Conservation (phyloP, 2,888 invertebrate species). For the Clistopyga incitator region DNA sequence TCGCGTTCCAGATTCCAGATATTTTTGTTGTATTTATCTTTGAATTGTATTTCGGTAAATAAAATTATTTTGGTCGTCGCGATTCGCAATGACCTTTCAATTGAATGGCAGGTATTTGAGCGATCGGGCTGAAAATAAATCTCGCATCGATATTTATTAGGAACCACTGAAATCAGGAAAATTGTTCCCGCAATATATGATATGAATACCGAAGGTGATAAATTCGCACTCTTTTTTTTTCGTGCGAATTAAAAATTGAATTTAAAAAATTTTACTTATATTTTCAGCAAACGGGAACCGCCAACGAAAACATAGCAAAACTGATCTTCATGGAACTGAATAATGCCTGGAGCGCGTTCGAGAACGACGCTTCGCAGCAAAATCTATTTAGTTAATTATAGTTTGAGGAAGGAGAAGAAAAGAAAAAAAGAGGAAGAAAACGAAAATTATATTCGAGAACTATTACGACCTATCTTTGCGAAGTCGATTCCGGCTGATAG, state of each 20-base stretch:
- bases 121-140: too few species aligned
- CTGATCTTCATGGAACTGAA: conserved; percentile 99
- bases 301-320: conserved; percentile 97
- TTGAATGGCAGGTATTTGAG: too few species aligned
- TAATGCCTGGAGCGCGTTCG: conserved; percentile 99
- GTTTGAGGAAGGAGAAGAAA: conserved; percentile 38
- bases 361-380: conserved; percentile 93
- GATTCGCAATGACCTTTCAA: too few species aligned
- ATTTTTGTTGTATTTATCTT: too few species aligned
- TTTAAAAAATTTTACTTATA: conserved; percentile 66
- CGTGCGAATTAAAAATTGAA: not conserved
- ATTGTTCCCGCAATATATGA: too few species aligned
- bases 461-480: conserved; percentile 61
- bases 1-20: too few species aligned
- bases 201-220: too few species aligned
- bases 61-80: too few species aligned
- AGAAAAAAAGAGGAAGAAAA: conserved; percentile 35
- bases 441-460: conserved; percentile 54
- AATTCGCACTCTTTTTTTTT: not conserved
- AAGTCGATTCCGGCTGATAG: conserved; percentile 66
- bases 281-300: conserved; percentile 95
- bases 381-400: conserved; percentile 87
- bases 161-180: too few species aligned
- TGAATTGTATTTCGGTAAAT: too few species aligned
- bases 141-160: too few species aligned